phyloP scores from a whole-genome alignment of 2,888 invertebrate species.

The Labia minor region DNA sequence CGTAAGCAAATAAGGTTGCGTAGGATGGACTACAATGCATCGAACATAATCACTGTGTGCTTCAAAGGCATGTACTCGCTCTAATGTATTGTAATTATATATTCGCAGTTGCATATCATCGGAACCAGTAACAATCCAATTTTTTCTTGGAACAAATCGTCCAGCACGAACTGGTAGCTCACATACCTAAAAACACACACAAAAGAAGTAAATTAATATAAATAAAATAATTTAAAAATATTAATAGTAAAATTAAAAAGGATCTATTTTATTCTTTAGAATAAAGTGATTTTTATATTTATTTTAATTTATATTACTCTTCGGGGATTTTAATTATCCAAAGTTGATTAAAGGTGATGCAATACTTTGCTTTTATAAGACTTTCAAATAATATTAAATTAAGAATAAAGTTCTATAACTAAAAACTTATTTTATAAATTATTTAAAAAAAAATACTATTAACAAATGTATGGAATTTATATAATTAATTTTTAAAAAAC shows the following conservation, averaged over 20 bases:
- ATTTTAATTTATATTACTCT: no score
- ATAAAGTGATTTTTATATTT: neutral
- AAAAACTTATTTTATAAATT: no score
- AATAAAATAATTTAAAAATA: no score
- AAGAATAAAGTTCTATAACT: no score
- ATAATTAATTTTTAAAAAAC: no score
- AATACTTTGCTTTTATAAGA: no score
- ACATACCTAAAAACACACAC: constrained; percentile 50
- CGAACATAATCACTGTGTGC: constrained; percentile 98
- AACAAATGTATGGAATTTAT: no score
- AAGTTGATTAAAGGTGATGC: no score
- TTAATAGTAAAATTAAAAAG: neutral
- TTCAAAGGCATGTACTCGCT: constrained; percentile 89
- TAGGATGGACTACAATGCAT: constrained; percentile 92
- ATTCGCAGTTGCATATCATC: constrained; percentile 92
- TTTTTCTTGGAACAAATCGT: constrained; percentile 92
- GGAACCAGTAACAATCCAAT: constrained; percentile 97
- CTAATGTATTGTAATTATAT: constrained; percentile 97
- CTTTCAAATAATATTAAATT: no score
- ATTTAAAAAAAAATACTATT: no score
- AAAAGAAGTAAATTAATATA: neutral
- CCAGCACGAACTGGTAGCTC: constrained; percentile 93
- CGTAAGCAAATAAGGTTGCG: constrained; percentile 91
- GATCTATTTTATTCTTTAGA: neutral
- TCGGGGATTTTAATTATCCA: no score